phyloP scores from a whole-genome alignment of 1,140 invertebrate species.

The Uloborus diversus region DNA sequence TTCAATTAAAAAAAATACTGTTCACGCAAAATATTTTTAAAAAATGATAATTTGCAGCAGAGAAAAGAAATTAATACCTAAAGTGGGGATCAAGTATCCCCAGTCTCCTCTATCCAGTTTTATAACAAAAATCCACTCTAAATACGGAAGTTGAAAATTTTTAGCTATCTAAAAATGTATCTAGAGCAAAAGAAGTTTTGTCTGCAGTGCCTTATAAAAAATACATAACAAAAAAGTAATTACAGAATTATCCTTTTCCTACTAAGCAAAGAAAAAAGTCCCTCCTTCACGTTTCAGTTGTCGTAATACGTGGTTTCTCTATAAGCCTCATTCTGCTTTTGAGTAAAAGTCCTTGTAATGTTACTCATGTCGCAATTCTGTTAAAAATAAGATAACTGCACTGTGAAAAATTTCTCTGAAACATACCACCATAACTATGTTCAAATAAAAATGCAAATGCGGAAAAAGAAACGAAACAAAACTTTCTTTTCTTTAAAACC shows the following conservation, averaged over 20 bases:
- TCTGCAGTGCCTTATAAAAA: no score
- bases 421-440: constrained; percentile 3
- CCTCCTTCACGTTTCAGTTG: neutral
- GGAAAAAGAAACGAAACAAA: neutral
- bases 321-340: neutral
- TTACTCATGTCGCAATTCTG: neutral
- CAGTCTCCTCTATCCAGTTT: no score
- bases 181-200: no score
- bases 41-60: no score
- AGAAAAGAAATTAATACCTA: no score
- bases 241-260: neutral
- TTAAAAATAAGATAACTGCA: constrained; percentile 1
- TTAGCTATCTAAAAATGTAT: no score
- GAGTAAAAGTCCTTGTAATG: neutral
- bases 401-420: constrained; percentile 13
- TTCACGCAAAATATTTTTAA: no score
- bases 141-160: no score
- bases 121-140: no score
- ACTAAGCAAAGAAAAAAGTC: neutral
- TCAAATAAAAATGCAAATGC: constrained; percentile 31
- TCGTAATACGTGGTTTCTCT: neutral
- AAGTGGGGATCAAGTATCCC: no score
- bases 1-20: no score
- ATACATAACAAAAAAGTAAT: no score
- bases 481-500: neutral